These are phyloP conservation scores for Rhinoderma darwinii DNA, from an alignment of 2,113 vertebrate genomes.

Conservation along the genomic window DNA sequence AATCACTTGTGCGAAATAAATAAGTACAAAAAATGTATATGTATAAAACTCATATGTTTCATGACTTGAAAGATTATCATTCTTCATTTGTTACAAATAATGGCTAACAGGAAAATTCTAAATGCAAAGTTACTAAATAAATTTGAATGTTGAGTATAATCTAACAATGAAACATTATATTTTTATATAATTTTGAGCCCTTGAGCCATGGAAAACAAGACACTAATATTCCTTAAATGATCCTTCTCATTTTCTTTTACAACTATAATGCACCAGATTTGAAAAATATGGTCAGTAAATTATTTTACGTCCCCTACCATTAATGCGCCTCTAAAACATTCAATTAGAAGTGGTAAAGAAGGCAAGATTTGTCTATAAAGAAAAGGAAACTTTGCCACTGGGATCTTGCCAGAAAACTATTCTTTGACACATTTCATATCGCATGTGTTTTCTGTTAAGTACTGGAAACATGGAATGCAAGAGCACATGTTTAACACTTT, in stretches of 20 bases:
- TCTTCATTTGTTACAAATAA: neutral
- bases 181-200: neutral
- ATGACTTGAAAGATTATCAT: neutral
- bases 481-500: conserved; percentile 38
- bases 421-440: conserved; percentile 54
- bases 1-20: neutral
- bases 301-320: conserved; percentile 27
- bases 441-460: conserved; percentile 54
- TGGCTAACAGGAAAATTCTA: neutral
- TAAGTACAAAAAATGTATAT: neutral
- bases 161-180: neutral
- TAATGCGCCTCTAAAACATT: conserved; percentile 47
- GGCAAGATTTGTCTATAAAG: conserved; percentile 34
- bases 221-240: neutral
- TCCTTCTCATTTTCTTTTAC: neutral
- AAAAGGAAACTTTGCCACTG: conserved; percentile 50
- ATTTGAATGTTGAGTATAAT: neutral
- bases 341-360: conserved; percentile 51
- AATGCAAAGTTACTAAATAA: neutral
- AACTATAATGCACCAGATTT: conserved; percentile 4
- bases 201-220: neutral
- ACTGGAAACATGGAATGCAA: conserved; percentile 42
- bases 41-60: neutral
- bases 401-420: conserved; percentile 47
- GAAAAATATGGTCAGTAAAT: conserved; percentile 47